Conservation (phyloP, 1,140 invertebrate genomes). For the Drosophila chauvacae region DNA sequence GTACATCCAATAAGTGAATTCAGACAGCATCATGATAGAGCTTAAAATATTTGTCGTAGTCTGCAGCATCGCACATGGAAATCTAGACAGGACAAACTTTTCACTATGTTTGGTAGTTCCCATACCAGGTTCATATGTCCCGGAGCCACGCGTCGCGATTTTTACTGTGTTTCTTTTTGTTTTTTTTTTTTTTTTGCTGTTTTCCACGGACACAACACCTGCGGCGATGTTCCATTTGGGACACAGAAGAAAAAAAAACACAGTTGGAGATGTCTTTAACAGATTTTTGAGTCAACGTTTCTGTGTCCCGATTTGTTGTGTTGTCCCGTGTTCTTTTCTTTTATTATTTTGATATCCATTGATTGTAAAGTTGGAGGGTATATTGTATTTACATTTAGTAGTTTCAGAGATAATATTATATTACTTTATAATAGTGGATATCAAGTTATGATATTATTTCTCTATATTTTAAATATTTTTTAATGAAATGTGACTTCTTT, state of each 20-base stretch:
- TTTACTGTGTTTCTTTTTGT: neutral
- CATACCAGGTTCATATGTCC: constrained; percentile 5
- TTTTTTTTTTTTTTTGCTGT: neutral
- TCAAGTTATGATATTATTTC: neutral
- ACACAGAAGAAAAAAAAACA: constrained; percentile 31
- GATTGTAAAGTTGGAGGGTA: neutral
- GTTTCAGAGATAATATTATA: neutral
- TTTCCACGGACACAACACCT: constrained; percentile 30
- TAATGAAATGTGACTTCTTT: neutral
- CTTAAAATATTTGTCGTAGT: constrained; percentile 46
- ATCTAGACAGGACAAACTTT: constrained; percentile 33
- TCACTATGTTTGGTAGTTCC: constrained; percentile 17
- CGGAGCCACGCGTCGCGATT: constrained; percentile 21
- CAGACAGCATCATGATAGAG: constrained; percentile 42
- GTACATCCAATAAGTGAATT: constrained; percentile 46
- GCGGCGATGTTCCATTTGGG: constrained; percentile 59
- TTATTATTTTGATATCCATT: constrained; percentile 19
- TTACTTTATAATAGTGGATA: no score
- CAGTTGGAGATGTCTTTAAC: constrained; percentile 70
- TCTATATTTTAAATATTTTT: neutral
- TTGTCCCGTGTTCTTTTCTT: constrained; percentile 20
- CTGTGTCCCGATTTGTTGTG: constrained; percentile 33
- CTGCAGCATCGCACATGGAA: constrained; percentile 24
- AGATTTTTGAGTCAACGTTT: constrained; percentile 60
- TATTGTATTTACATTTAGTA: neutral